Percentiles rank a stretch among this genome's conserved stretches.
Conservation (phyloP, 2,888 invertebrate species). For the Ochropacha duplaris region DNA sequence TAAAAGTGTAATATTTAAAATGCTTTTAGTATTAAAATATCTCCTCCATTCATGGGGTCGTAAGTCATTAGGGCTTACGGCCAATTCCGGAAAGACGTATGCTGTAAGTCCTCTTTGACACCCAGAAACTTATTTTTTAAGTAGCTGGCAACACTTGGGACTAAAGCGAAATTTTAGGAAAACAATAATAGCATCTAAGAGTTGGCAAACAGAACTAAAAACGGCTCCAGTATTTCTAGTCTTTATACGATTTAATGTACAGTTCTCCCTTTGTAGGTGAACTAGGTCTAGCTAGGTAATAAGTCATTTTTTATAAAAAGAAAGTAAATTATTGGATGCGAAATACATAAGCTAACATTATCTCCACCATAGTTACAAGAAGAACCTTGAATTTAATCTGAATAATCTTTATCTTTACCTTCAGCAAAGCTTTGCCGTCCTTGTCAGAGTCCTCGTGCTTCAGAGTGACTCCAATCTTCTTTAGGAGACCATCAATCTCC, state of each 20-base stretch:
- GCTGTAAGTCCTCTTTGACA: conserved; percentile 79
- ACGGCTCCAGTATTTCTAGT: too few species aligned
- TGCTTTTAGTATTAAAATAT: conserved; percentile 34
- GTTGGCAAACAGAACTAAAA: too few species aligned
- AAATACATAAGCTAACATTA: not conserved
- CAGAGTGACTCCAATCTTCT: conserved; percentile 95
- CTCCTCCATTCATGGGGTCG: conserved; percentile 70
- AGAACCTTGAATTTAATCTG: not conserved
- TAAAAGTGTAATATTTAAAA: not conserved
- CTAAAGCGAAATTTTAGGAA: conserved; percentile 31
- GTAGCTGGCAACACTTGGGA: conserved; percentile 80
- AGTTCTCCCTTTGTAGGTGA: too few species aligned
- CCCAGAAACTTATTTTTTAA: conserved; percentile 63
- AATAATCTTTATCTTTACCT: conserved; percentile 74
- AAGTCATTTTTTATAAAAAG: too few species aligned
- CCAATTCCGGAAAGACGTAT: conserved; percentile 74
- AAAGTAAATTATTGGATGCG: not conserved
- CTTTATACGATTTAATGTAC: too few species aligned
- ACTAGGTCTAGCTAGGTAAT: too few species aligned
- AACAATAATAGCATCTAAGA: too few species aligned
- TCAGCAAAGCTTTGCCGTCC: conserved; percentile 97
- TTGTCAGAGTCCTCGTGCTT: conserved; percentile 98
- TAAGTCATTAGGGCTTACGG: conserved; percentile 47
- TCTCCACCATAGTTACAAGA: too few species aligned
- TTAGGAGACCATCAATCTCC: conserved; percentile 92